Conservation (phyloP, 2,888 invertebrate genomes). For the Platycheirus albimanus region DNA sequence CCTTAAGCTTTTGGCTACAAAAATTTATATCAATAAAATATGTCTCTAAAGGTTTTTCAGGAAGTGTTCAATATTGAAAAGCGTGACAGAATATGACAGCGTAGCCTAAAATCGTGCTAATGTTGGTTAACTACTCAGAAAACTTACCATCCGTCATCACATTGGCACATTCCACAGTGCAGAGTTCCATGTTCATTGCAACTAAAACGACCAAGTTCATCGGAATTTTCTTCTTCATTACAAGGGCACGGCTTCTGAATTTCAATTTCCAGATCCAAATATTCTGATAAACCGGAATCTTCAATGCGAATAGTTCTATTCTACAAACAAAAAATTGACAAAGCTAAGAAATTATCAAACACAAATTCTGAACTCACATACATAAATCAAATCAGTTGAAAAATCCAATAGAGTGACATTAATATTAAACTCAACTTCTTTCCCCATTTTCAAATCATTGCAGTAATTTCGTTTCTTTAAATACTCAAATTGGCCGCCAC, state of each 20-base stretch:
- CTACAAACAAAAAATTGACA: constrained; percentile 77
- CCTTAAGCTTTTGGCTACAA: no score
- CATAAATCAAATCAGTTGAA: no score
- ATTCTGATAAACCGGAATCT: constrained; percentile 90
- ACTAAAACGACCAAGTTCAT: constrained; percentile 76
- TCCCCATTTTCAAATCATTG: constrained; percentile 85
- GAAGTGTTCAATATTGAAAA: no score
- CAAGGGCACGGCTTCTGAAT: constrained; percentile 90
- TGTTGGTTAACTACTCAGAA: no score
- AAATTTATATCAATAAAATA: no score
- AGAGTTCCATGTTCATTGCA: constrained; percentile 84
- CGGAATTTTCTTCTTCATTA: constrained; percentile 78
- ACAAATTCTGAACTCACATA: no score
- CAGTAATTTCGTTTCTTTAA: constrained; percentile 85
- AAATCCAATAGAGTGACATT: constrained; percentile 85
- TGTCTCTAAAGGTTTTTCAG: no score
- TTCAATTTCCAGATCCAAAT: constrained; percentile 88
- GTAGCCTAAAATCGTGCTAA: no score
- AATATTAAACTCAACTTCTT: constrained; percentile 86
- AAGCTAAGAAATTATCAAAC: no score
- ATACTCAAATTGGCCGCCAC: constrained; percentile 84
- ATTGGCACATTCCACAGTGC: constrained; percentile 87
- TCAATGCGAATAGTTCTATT: constrained; percentile 86
- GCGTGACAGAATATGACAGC: no score
- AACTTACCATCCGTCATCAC: constrained; percentile 85